Conservation (phyloP, 92 coral and sea anemone species). For the Virgularia gustaviana region DNA sequence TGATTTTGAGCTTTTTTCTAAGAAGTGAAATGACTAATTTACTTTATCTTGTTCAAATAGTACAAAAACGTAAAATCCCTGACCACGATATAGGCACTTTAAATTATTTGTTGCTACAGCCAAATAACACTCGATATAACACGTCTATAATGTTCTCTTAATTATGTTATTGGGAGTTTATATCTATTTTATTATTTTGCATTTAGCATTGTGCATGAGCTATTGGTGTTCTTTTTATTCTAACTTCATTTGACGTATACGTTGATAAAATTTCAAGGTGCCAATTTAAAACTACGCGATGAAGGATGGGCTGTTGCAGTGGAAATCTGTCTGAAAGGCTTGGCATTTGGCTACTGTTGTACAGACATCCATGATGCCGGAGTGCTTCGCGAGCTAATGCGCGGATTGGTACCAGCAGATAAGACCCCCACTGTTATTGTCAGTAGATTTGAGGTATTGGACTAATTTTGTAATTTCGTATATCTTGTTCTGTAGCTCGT, state of each 20-base stretch:
- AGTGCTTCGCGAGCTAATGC: constrained; percentile 61
- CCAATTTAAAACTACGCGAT: constrained; percentile 65
- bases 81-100: too few relatives aligned
- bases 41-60: too few relatives aligned
- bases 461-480: not conserved
- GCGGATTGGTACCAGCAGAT: constrained; percentile 49
- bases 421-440: constrained; percentile 69
- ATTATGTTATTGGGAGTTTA: too few relatives aligned
- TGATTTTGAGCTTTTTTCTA: too few relatives aligned
- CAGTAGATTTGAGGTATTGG: constrained; percentile 75
- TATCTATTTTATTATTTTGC: not conserved
- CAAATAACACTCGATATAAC: too few relatives aligned
- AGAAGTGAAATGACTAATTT: too few relatives aligned
- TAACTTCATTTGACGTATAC: not conserved
- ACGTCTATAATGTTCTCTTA: too few relatives aligned
- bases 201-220: not conserved
- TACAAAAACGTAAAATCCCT: too few relatives aligned
- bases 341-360: constrained; percentile 79
- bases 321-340: constrained; percentile 68
- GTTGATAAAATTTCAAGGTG: constrained; percentile 56
- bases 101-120: too few relatives aligned
- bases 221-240: not conserved
- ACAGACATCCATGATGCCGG: constrained; percentile 74
- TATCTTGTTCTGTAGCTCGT: not conserved
- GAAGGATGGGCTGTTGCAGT: constrained; percentile 85